Conservation (phyloP, 2,797 vertebrate genomes). For the Notolepis coatsorum region DNA sequence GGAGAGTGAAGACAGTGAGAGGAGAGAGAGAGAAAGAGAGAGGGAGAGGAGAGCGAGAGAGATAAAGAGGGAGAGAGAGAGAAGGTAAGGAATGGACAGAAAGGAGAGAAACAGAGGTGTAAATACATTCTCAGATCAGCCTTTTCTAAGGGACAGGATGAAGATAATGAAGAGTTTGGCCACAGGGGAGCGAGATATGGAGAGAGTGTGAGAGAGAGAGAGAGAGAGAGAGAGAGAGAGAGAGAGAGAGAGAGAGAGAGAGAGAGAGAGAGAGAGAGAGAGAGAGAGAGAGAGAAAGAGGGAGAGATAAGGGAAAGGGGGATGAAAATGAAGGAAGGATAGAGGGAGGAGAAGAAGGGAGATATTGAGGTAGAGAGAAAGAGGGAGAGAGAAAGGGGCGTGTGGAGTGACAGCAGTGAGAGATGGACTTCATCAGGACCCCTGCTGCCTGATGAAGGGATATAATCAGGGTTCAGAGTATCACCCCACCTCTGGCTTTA, state of each 20-base stretch:
- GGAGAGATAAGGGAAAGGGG: slow-evolving; percentile 1
- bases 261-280: slow-evolving; percentile 43
- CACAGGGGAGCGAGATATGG: too few species aligned
- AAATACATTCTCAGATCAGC: too few species aligned
- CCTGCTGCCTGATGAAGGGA: slow-evolving; percentile 50
- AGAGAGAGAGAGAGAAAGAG: neutral
- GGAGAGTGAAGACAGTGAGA: slow-evolving; percentile 6
- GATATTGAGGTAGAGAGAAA: neutral
- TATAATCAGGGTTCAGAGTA: slow-evolving; percentile 40
- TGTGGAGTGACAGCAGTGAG: slow-evolving; percentile 64
- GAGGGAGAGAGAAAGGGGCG: neutral
- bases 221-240: slow-evolving; percentile 3
- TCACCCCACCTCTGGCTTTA: slow-evolving; percentile 49
- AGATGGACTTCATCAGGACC: slow-evolving; percentile 74
- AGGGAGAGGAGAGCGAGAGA: slow-evolving; percentile 18
- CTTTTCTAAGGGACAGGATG: slow-evolving; percentile 50
- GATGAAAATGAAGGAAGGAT: slow-evolving; percentile 13
- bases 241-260: slow-evolving; percentile 39
- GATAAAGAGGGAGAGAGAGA: slow-evolving; percentile 34
- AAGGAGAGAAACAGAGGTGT: neutral
- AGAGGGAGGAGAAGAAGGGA: neutral
- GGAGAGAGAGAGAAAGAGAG: slow-evolving; percentile 37
- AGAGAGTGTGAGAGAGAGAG: slow-evolving; percentile 43
- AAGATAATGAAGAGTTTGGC: slow-evolving; percentile 63
- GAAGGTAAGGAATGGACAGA: neutral